Conservation (phyloP, 2,888 invertebrate species). For the Ochropleura leucogaster region DNA sequence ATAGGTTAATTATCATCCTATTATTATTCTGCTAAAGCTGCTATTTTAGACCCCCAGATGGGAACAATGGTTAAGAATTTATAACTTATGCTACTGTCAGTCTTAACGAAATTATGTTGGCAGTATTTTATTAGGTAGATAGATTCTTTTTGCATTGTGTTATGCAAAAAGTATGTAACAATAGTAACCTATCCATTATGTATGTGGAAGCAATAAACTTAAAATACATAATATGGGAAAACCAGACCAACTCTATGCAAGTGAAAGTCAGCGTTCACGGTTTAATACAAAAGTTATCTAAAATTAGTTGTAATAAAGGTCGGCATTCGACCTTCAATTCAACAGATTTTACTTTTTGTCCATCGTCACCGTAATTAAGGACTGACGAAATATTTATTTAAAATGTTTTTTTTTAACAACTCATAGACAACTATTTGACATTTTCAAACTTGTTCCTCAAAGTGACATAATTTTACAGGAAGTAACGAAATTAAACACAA, state of each 20-base stretch:
- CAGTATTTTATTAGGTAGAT: neutral
- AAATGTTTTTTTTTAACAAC: conserved; percentile 31
- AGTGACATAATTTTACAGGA: conserved; percentile 66
- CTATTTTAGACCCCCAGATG: neutral
- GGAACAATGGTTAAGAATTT: neutral
- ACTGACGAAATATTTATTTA: conserved; percentile 58
- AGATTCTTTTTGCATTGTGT: neutral
- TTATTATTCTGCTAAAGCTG: too few relatives aligned
- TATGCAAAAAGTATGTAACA: neutral
- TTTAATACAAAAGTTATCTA: conserved; percentile 50
- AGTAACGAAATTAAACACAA: conserved; percentile 52
- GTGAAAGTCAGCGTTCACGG: conserved; percentile 59
- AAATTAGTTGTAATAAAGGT: conserved; percentile 53
- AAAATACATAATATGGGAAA: conserved; percentile 37
- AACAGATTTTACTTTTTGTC: conserved; percentile 33
- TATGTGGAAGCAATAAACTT: conserved; percentile 32
- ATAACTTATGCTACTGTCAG: neutral
- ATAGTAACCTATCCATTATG: neutral
- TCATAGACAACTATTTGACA: conserved; percentile 53
- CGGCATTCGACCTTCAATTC: conserved; percentile 50
- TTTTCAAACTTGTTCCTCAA: conserved; percentile 56
- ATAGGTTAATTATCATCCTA: too few relatives aligned
- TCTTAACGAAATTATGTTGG: neutral
- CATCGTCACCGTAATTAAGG: conserved; percentile 38
- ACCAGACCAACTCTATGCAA: conserved; percentile 25